A percentile compares a stretch with the other conserved stretches of the same genome.
phyloP scores from a whole-genome alignment of 2,113 vertebrate genomes.

The Crotalus viridis region DNA sequence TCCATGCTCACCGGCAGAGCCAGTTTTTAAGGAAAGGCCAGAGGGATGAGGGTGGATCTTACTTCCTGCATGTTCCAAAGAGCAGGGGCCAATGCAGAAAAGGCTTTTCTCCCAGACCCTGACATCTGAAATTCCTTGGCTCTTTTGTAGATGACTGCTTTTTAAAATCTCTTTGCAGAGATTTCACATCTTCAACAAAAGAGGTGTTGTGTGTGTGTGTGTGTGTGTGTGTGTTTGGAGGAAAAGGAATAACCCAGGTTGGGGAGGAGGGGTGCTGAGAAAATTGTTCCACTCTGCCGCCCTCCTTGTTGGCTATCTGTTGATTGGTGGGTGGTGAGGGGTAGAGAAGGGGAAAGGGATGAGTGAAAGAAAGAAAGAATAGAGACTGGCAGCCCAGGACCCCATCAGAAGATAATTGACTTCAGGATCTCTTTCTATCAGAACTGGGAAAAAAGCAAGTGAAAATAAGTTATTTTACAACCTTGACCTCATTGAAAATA shows the following conservation, averaged over 20 bases:
- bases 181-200: not conserved
- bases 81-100: too few relatives aligned
- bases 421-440: constrained; percentile 52
- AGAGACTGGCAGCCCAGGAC: not conserved
- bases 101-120: too few relatives aligned
- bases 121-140: too few relatives aligned
- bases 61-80: not conserved
- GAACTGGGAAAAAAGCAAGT: constrained; percentile 66
- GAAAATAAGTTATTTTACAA: constrained; percentile 76
- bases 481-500: constrained; percentile 73
- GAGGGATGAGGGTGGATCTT: not conserved
- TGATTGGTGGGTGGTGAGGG: not conserved
- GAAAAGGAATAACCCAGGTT: fast-evolving
- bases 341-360: not conserved
- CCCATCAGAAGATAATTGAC: constrained; percentile 63
- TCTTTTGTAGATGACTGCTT: fast-evolving
- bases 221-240: too few relatives aligned
- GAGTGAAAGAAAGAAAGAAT: not conserved
- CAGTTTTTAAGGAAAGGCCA: not conserved
- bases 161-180: fast-evolving
- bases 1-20: too few relatives aligned
- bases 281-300: not conserved
- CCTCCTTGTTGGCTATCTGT: not conserved
- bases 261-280: fast-evolving
- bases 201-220: not conserved